Base-by-base conservation (phyloP, 2,888 invertebrate species). In the Synergus laeviventris region DNA sequence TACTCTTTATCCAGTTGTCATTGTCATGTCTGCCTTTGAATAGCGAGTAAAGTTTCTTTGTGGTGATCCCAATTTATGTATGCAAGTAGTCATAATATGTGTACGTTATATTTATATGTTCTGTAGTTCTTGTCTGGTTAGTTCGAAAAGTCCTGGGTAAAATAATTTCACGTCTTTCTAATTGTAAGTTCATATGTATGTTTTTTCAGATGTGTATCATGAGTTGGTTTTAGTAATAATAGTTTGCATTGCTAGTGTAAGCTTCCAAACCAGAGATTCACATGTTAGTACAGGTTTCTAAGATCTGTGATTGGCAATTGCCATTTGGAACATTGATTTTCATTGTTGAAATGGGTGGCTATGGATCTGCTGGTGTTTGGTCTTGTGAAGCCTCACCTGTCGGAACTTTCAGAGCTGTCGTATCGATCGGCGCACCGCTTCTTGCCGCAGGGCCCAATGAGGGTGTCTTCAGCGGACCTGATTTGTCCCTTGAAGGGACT, bases 361-460 rank as follows among this genome's bases (percentile, higher is more conserved):
- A 45, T 45, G 16, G 5, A 16, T 45, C 5, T 45, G 45, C 16
- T 45, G 45, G 45, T 45, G 16, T 14, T 45, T 49, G 49, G 49
- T 49, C 45, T 49, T 49, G 49, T 75, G 60, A 74, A 73, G 78
- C 91, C 93, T 93, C 91, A 97, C 97, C 97, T 97, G 96, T 97
- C 97, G 92, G 97, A 97, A 89, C 97, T 97, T 93, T 97, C 97
- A 89, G 97, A 97, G 92, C 97, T 97, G 93, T 97, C 97, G 93
- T 96, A 97, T 93, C 97, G 94, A 94, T 97, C 96, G 91, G 96
- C 93, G 92, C 97, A 96, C 92, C 97, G 94, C 92, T 96, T 97
- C 92, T 95, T 96, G 91, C 95, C 94, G 90, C 94, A 94, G 84
- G 90, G 87, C 78, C 89, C 90, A 81, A 86, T 85, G 79, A 87